Percentiles rank a stretch among this genome's conserved stretches.
These are phyloP conservation scores for Tetheella fluctuosa DNA, from an alignment of 2,888 invertebrate species.

Conservation along the genomic window DNA sequence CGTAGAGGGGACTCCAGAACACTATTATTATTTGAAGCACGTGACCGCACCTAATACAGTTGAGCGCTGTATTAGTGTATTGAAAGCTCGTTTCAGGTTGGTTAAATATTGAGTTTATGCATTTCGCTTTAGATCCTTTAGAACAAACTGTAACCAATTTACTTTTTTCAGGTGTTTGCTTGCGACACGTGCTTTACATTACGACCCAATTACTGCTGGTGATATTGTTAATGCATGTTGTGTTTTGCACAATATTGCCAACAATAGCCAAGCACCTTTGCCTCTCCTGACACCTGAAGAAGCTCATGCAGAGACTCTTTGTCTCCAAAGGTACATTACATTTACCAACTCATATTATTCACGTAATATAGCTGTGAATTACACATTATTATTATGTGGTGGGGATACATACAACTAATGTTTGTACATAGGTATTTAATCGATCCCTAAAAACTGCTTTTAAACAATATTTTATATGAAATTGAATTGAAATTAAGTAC, in stretches of 20 bases:
- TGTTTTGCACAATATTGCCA: constrained; percentile 13
- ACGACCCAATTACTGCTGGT: constrained; percentile 6
- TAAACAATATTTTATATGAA: too few species aligned
- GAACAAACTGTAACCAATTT: not conserved
- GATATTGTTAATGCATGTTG: constrained; percentile 14
- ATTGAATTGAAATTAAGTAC: too few species aligned
- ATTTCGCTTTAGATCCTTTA: too few species aligned
- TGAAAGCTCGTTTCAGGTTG: constrained; percentile 28
- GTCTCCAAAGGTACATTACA: not conserved
- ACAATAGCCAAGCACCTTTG: not conserved
- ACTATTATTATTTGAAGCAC: constrained; percentile 16
- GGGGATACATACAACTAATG: too few species aligned
- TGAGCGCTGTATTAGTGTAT: constrained; percentile 18
- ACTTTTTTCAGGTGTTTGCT: constrained; percentile 3
- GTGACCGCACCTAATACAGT: constrained; percentile 21
- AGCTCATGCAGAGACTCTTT: not conserved
- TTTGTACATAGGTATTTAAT: too few species aligned
- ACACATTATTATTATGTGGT: too few species aligned
- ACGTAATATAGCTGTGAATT: too few species aligned
- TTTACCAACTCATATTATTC: too few species aligned
- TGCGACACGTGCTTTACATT: constrained; percentile 6
- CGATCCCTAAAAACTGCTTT: too few species aligned
- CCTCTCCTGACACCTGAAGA: constrained; percentile 6
- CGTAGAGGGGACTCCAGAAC: constrained; percentile 22
- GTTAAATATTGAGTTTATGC: too few species aligned